Base-by-base conservation (phyloP, 2,888 invertebrate genomes). In the Hedya salicella region DNA sequence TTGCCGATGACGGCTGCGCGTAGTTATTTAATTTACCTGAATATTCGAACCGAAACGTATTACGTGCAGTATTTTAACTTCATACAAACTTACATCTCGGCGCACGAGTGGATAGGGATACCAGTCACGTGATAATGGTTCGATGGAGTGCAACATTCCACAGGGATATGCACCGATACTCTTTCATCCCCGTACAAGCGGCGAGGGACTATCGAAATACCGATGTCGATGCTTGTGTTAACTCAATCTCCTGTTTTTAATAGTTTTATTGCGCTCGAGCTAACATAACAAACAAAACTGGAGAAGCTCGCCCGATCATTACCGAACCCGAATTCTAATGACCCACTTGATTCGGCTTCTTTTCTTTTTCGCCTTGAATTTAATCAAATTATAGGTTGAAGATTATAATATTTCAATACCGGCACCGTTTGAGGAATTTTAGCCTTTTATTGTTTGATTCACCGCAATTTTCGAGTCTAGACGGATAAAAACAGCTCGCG, bases 381-480 rank as follows among this genome's bases (percentile, higher is more conserved):
- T 92, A 89, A 92, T 91, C 89, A 92, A 92, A 92, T 92, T 92
- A 92, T 91, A 91, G 90, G 91, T 91, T 91, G 80, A 84, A 82
- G 83, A 87, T 91, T 91, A 89, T 91, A 92, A 91, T 91, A 91
- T 91, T 92, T 90, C 91, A 89, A 90, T 91, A 88, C 83, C 85
- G 87, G 86, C 90, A 89, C 83, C 86, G 88, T 87, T 90, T 88
- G 84, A 86, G 89, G 90, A 88, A 90, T 89, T 91, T 89, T 78
- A 81, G 75, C 83, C 87, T 91, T 89, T 91, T 91, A 84, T 89
- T 89, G 82, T 89, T 85, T 75, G 84, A 86, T 88, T 89, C 78
- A 73, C 80, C 75, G 80, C 87, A 89, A 91, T 91, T 91, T 90
- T 74, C 76, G 78, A 85, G 88, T 90, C 88, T 86, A 89, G 89